Evolutionary conservation across 2,888 invertebrate species (phyloP).

Genomic region (Sisyra terminalis): DNA sequence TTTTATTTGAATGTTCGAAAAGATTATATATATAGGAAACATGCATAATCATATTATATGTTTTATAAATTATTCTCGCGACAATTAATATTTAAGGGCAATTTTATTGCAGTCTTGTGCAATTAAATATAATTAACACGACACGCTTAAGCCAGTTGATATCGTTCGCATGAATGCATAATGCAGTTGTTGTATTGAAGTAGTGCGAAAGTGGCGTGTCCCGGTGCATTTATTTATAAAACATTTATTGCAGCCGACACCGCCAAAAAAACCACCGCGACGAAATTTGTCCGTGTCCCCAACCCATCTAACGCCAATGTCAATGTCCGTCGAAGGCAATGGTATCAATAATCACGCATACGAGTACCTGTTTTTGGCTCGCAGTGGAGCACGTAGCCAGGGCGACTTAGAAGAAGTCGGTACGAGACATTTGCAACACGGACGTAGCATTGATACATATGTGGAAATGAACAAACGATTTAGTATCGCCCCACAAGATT

Average conservation of each 20-base stretch:
- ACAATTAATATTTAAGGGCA: too few relatives aligned
- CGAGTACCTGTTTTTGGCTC: constrained; percentile 44
- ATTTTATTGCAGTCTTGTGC: too few relatives aligned
- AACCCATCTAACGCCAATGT: constrained; percentile 50
- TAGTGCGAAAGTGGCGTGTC: too few relatives aligned
- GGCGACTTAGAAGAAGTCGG: constrained; percentile 51
- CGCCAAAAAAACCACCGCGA: constrained; percentile 79
- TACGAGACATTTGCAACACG: constrained; percentile 38
- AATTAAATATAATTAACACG: too few relatives aligned
- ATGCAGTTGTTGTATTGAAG: too few relatives aligned
- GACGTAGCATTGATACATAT: constrained; percentile 62
- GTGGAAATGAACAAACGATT: constrained; percentile 51
- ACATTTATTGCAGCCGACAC: constrained; percentile 45
- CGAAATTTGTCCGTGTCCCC: constrained; percentile 75
- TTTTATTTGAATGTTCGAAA: too few relatives aligned
- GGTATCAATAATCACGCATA: constrained; percentile 41
- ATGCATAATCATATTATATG: too few relatives aligned
- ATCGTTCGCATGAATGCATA: too few relatives aligned
- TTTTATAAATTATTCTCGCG: too few relatives aligned
- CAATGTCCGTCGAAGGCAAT: constrained; percentile 31
- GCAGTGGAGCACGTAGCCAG: constrained; percentile 51
- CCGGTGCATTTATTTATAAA: neutral
- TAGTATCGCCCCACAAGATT: constrained; percentile 27
- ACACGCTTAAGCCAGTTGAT: too few relatives aligned
- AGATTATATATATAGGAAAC: too few relatives aligned